Conservation (phyloP, 2,113 vertebrate genomes). For the Anoura caudifer region DNA sequence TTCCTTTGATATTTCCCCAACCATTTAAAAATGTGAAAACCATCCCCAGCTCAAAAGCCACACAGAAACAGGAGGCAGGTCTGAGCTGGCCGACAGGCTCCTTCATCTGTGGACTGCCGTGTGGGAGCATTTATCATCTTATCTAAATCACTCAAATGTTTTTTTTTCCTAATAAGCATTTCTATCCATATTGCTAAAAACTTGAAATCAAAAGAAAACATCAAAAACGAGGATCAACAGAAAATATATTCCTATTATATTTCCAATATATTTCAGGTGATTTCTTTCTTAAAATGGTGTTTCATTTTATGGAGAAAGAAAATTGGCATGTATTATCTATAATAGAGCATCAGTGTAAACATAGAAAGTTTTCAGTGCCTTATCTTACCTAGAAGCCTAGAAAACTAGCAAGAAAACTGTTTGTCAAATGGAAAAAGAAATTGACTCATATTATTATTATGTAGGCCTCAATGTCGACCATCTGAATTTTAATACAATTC, state of each 20-base stretch:
- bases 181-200: neutral
- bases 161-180: neutral
- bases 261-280: conserved; percentile 24
- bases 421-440: conserved; percentile 62
- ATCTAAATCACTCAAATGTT: neutral
- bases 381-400: conserved; percentile 42
- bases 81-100: neutral
- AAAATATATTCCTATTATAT: conserved; percentile 14
- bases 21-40: conserved; percentile 18
- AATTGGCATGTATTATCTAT: neutral
- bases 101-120: neutral
- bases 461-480: neutral
- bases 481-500: conserved; percentile 56
- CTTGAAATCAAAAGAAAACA: conserved; percentile 45
- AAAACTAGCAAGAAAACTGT: conserved; percentile 26
- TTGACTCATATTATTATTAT: neutral
- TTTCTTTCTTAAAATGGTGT: conserved; percentile 16
- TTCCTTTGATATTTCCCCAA: neutral
- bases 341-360: neutral
- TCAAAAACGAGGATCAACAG: neutral
- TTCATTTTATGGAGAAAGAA: conserved; percentile 44
- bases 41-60: neutral
- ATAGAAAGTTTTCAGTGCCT: conserved; percentile 26
- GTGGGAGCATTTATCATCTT: neutral
- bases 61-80: neutral